These are phyloP conservation scores for Pelecanoides urinatrix DNA, from an alignment of 2,113 vertebrate genomes.

Conservation along the genomic window DNA sequence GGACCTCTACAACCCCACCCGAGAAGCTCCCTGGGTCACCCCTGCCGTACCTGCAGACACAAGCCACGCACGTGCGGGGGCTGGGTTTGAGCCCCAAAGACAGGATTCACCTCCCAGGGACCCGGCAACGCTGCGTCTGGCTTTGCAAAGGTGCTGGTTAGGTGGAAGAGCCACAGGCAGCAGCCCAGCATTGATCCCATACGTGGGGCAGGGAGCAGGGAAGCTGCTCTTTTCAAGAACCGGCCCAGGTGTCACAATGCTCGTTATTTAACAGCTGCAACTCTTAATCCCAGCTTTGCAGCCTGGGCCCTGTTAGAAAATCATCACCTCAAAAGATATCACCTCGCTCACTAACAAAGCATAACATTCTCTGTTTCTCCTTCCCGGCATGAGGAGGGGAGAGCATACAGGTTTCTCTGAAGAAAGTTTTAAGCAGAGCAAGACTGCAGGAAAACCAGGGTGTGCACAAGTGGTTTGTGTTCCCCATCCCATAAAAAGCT, in stretches of 20 bases:
- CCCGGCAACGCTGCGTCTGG: fast-evolving
- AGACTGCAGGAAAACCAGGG: neutral
- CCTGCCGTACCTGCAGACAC: neutral
- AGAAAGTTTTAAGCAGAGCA: neutral
- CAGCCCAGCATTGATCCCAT: fast-evolving
- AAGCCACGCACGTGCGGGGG: fast-evolving
- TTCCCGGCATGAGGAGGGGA: neutral
- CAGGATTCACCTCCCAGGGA: neutral
- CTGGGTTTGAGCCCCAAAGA: fast-evolving
- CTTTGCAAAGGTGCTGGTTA: neutral
- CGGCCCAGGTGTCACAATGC: neutral
- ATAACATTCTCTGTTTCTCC: neutral
- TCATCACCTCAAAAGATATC: neutral
- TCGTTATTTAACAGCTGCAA: neutral
- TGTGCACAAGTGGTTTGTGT: neutral
- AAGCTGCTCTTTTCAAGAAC: neutral
- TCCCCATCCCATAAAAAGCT: neutral
- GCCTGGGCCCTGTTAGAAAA: neutral
- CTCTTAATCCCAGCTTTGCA: neutral
- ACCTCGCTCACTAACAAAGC: neutral
- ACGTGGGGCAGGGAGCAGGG: neutral
- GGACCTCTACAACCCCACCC: neutral
- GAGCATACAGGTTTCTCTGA: neutral
- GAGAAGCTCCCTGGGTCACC: neutral
- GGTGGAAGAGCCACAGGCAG: neutral